A percentile compares a stretch with the other conserved stretches of the same genome.
Conservation (phyloP, 92 coral and sea anemone species). For the Epizoanthus stellaris region DNA sequence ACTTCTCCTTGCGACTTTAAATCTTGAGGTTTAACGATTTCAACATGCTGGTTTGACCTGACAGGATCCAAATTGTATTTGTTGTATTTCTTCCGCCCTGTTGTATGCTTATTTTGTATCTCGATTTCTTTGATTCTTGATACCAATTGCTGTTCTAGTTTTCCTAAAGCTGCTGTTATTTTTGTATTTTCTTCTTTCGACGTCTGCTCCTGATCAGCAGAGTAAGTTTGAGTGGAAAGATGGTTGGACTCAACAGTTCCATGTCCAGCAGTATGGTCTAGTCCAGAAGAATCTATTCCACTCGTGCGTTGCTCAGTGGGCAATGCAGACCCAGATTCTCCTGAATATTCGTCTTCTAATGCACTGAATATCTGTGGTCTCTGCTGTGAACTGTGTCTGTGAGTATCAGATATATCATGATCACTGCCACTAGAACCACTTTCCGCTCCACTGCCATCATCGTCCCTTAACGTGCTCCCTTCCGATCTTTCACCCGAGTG, state of each 20-base stretch:
- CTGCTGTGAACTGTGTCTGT: neutral
- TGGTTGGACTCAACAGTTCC: neutral
- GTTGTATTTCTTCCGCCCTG: neutral
- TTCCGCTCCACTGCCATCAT: neutral
- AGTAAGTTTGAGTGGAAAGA: conserved; percentile 13
- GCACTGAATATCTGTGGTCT: neutral
- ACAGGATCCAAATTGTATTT: conserved; percentile 2
- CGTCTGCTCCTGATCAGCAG: conserved; percentile 2
- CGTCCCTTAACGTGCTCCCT: neutral
- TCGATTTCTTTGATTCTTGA: conserved; percentile 36
- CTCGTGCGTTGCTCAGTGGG: neutral
- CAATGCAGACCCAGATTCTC: neutral
- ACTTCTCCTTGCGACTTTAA: neutral
- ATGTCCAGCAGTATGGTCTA: neutral
- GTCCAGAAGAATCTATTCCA: neutral
- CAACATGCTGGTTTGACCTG: neutral
- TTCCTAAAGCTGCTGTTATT: conserved; percentile 32
- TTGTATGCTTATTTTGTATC: neutral
- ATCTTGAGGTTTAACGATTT: neutral
- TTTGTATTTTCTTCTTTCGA: conserved; percentile 15
- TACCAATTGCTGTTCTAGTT: conserved; percentile 34
- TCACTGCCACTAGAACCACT: neutral
- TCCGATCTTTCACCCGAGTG: conserved; percentile 19
- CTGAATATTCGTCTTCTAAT: conserved; percentile 7
- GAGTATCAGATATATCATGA: neutral